Base-by-base conservation (phyloP, 2,797 vertebrate genomes). In the Falco berigora region DNA sequence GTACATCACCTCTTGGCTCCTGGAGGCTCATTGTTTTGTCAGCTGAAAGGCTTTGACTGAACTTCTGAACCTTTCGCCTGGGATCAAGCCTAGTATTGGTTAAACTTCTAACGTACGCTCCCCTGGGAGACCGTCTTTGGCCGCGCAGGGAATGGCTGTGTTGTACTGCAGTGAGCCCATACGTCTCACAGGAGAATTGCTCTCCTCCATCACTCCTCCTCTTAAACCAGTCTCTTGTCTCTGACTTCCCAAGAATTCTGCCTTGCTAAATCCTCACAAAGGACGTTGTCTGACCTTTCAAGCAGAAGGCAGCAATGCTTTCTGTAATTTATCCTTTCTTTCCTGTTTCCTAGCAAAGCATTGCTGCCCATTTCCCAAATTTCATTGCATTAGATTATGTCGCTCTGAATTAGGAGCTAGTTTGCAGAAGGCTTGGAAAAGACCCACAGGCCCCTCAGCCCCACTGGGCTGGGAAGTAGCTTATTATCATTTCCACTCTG, bases 401-500 rank as follows among this genome's bases (percentile, higher is more conserved):
- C 36, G 2, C 75, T 32, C 62, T 67, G 93, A 67, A 82, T 92
- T 71, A 88, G 72, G 85, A 85, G 91, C 75, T 73, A 4, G 40
- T 90, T 83, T 90, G 90, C 88, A 81, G 83, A 78, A 86, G 53
- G 83, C 89, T 92, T 83, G 62, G 92, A 59, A 61, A 88, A 83
- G 69, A n/a, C 61, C 82, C 40, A 0, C 49, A 21, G 62, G 12
- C 44, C 75, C 76, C 83, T 27, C 36, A 4, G 5, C 78, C 63
- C 6, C 55, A 32, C 50, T 2, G 38, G 79, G 88, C 90, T 95
- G 90, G 96, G 93, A 94, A 88, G 83, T 79, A 84, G 93, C 89
- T 91, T 90, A 71, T 92, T 44, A 30, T 84, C 83, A 56, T 96
- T 92, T 90, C 66, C 90, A 75, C 53, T 92, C 34, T 22, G 23